These are phyloP conservation scores for Zaprionus africanus DNA, from an alignment of 1,140 invertebrate genomes.

Conservation along the genomic window DNA sequence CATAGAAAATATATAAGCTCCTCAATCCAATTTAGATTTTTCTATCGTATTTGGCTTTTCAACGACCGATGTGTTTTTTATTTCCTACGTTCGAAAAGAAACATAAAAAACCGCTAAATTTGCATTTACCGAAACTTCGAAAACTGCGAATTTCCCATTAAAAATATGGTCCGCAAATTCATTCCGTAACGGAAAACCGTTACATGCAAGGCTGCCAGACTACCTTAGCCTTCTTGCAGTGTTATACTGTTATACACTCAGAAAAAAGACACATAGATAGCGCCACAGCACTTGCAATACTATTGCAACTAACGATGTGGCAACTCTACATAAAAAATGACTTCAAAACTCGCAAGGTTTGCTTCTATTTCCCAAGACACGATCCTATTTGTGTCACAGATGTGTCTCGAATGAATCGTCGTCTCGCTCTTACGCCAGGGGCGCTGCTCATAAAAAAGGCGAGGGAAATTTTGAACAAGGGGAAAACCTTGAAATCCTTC, in stretches of 20 bases:
- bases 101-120: neutral
- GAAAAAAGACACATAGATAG: constrained; percentile 5
- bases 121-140: neutral
- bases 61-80: too few species aligned
- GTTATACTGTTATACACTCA: constrained; percentile 23
- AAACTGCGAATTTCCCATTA: neutral
- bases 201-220: constrained; percentile 21
- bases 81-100: neutral
- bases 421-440: too few species aligned
- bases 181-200: constrained; percentile 19
- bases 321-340: neutral
- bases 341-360: too few species aligned
- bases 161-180: neutral
- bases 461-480: too few species aligned
- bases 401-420: too few species aligned
- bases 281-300: neutral
- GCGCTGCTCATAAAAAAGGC: too few species aligned
- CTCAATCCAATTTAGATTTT: too few species aligned
- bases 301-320: neutral
- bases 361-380: too few species aligned
- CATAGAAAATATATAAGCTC: too few species aligned
- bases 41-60: too few species aligned
- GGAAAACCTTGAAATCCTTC: too few species aligned
- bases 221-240: neutral
- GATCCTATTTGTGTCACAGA: too few species aligned